Base-by-base conservation (phyloP, 2,888 invertebrate species). In the Orchesella flavescens region DNA sequence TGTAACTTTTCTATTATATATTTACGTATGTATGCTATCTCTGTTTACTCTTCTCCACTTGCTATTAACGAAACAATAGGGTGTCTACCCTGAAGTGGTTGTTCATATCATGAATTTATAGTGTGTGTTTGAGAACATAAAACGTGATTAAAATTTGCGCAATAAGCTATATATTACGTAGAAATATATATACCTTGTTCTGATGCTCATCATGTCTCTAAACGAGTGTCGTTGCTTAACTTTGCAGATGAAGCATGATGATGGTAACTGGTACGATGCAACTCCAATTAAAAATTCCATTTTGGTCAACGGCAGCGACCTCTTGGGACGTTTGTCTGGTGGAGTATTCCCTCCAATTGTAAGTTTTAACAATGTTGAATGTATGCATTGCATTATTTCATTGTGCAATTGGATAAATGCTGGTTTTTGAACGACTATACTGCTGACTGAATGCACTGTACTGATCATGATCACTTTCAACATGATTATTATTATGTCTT, bases 261-360 rank as follows among this genome's bases (percentile, higher is more conserved):
- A 86, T 65, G 84, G 83, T 9, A 78, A 78, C 17, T 86, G 86
- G 86, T 78, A 82, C 68, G 84, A 75, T 72, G 86, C 84, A 57
- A 65, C 69, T 13, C 86, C 86, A 55, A 86, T 86, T 71, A 86
- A 84, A 76, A 84, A 94, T 59, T 94, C 95, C 44, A 93, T 95
- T 87, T 91, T 95, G 69, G 92, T 95, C 55, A 95, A 94, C 89
- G 92, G 94, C 34, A 95, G 95, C 21, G 94, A 95, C 89, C 92
- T 95, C 72, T 91, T 95, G 77, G 94, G 94, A 21, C 91, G 92
- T 69, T 95, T 94, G 94, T 95, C 95, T 10, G 92, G 93, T 69
- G 93, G 93, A 87, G 91, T 92, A 73, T 92, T 95, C 81, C 92
- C 93, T 17, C 94, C 95, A 76, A 92, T 95, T 89, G 94, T 94